phyloP scores from a whole-genome alignment of 2,888 invertebrate genomes.

The Troides oblongomaculatus region DNA sequence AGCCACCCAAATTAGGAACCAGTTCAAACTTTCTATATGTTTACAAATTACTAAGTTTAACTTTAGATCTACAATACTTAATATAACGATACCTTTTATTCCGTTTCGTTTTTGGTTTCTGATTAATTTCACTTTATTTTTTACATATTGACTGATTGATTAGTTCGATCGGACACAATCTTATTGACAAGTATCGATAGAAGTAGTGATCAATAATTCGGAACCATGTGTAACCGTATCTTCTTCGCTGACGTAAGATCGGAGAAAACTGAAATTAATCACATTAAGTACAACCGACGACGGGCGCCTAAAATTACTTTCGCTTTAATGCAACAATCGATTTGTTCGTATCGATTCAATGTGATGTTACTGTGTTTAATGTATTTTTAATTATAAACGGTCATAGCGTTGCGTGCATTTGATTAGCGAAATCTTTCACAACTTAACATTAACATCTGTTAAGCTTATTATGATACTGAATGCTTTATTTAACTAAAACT shows the following conservation, averaged over 20 bases:
- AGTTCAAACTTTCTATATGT: too few relatives aligned
- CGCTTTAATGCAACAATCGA: conserved; percentile 27
- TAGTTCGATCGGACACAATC: not conserved
- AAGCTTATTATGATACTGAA: not conserved
- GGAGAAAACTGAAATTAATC: conserved; percentile 22
- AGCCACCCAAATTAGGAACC: too few relatives aligned
- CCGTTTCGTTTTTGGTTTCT: not conserved
- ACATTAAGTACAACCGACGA: conserved; percentile 4
- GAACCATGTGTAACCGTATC: conserved; percentile 14
- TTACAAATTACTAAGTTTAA: too few relatives aligned
- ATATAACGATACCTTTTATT: too few relatives aligned
- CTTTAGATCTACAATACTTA: too few relatives aligned
- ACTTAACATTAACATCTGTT: not conserved
- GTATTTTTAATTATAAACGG: conserved; percentile 30
- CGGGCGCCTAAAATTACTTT: conserved; percentile 26
- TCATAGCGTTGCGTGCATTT: not conserved
- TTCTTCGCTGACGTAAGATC: conserved; percentile 25
- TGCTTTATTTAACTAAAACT: not conserved
- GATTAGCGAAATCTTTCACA: not conserved
- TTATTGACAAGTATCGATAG: not conserved
- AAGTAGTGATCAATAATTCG: not conserved
- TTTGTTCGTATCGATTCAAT: conserved; percentile 16
- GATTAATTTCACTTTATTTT: not conserved
- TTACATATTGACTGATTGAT: too few relatives aligned
- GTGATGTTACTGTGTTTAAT: conserved; percentile 21